Conservation (phyloP, 2,797 vertebrate genomes). For the Glyptemys insculpta region DNA sequence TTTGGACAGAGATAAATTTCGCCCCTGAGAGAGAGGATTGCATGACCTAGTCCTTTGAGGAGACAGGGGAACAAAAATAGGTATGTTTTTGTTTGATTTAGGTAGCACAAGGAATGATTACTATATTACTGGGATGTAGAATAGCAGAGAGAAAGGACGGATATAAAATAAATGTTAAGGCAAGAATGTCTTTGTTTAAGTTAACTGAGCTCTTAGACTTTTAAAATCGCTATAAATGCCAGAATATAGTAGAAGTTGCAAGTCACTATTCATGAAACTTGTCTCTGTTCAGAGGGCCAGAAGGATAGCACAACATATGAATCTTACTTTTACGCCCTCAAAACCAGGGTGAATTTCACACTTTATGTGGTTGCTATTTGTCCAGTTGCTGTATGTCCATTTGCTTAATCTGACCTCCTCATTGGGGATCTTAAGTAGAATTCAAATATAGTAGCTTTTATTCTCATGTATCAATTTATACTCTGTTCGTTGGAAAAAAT, state of each 20-base stretch:
- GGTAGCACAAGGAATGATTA: background rate
- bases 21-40: background rate
- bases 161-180: background rate
- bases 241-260: background rate
- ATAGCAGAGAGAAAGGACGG: background rate
- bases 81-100: background rate
- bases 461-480: background rate
- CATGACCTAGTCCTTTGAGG: background rate
- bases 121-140: background rate
- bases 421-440: background rate
- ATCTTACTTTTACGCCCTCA: background rate
- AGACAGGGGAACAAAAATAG: background rate
- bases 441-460: background rate
- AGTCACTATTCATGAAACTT: background rate
- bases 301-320: background rate
- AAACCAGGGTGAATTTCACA: background rate
- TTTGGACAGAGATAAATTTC: background rate
- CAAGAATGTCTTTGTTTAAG: background rate
- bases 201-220: background rate
- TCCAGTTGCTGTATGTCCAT: background rate
- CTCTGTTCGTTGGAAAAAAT: conserved; percentile 8
- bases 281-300: background rate
- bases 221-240: background rate
- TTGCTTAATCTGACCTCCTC: conserved; percentile 8
- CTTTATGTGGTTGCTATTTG: background rate